A percentile compares a stretch with the other conserved stretches of the same genome.
These are phyloP conservation scores for Smittia sp. DNA, from an alignment of 2,888 invertebrate genomes.

Conservation along the genomic window DNA sequence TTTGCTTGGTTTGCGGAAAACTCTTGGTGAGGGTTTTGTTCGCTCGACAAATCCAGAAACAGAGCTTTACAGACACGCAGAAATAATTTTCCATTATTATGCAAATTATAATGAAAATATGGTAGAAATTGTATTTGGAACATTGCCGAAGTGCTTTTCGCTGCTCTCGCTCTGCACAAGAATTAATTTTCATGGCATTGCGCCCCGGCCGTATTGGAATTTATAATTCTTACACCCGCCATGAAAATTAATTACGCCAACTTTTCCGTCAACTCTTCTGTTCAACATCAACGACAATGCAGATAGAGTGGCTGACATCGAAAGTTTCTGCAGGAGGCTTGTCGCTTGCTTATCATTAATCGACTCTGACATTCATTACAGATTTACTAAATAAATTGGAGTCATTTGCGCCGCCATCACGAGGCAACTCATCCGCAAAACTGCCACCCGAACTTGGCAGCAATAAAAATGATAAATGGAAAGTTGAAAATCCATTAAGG, in stretches of 20 bases:
- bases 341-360: no score
- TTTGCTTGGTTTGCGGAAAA: no score
- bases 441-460: slow-evolving; percentile 2
- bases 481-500: slow-evolving; percentile 23
- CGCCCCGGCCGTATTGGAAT: slow-evolving; percentile 6
- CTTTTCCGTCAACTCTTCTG: slow-evolving; percentile 15
- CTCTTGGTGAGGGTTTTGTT: no score
- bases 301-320: background rate
- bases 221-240: background rate
- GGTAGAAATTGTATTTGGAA: background rate
- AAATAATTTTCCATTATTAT: slow-evolving; percentile 37
- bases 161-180: background rate
- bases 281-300: background rate
- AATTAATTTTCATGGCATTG: slow-evolving; percentile 35
- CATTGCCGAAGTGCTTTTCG: slow-evolving; percentile 16
- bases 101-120: slow-evolving; percentile 34
- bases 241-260: slow-evolving; percentile 31
- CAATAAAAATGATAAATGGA: slow-evolving; percentile 37
- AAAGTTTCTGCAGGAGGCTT: background rate
- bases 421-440: slow-evolving; percentile 15
- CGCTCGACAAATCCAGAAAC: no score
- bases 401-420: slow-evolving; percentile 1
- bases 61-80: background rate
- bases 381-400: slow-evolving; percentile 20
- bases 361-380: background rate